These are phyloP conservation scores for Pycnonotus jocosus DNA, from an alignment of 2,113 vertebrate genomes.

Conservation along the genomic window DNA sequence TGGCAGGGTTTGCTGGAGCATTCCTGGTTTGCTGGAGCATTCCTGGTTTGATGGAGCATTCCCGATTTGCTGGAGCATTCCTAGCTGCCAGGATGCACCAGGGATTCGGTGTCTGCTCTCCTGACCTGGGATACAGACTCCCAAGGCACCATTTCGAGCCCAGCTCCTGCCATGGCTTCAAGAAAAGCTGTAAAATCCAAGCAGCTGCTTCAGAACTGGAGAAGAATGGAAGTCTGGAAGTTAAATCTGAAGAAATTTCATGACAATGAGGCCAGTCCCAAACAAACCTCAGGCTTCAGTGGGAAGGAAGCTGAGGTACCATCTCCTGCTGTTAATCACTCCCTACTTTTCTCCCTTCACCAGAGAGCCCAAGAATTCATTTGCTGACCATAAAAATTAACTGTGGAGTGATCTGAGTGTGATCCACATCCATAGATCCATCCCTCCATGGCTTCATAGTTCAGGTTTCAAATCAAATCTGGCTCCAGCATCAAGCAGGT, in stretches of 20 bases:
- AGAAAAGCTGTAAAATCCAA: not conserved
- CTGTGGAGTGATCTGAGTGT: fast-evolving
- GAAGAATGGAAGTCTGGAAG: not conserved
- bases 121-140: not conserved
- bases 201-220: not conserved
- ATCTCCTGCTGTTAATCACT: not conserved
- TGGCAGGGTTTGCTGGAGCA: fast-evolving
- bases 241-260: not conserved
- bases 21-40: not conserved
- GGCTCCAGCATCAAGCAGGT: not conserved
- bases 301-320: not conserved
- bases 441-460: not conserved
- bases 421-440: not conserved
- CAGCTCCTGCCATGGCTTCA: not conserved
- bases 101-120: not conserved
- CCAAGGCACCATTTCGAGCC: fast-evolving
- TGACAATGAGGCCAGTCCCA: not conserved
- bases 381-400: not conserved
- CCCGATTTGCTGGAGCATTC: not conserved
- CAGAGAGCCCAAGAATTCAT: not conserved
- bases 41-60: not conserved
- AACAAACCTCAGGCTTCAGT: fast-evolving
- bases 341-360: not conserved
- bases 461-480: not conserved
- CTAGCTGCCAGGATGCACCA: not conserved